These are phyloP conservation scores for Triops cancriformis DNA, from an alignment of 1,140 invertebrate species.

Conservation along the genomic window DNA sequence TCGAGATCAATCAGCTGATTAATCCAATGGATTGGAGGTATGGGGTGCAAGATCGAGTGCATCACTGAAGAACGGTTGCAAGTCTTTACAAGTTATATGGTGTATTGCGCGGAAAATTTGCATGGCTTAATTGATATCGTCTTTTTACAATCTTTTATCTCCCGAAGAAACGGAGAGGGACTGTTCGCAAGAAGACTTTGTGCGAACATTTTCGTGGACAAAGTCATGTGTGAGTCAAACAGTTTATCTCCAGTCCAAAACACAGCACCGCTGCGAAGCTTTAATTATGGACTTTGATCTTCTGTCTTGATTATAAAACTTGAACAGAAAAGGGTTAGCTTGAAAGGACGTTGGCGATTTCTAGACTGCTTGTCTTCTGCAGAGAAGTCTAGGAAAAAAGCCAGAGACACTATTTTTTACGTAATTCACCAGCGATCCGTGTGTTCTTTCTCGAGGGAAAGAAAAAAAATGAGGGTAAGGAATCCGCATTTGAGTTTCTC, in stretches of 20 bases:
- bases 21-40: neutral
- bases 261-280: neutral
- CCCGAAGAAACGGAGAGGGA: neutral
- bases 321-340: neutral
- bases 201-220: neutral
- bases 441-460: neutral
- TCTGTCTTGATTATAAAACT: neutral
- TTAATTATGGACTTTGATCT: constrained; percentile 9
- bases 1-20: neutral
- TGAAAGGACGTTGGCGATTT: neutral
- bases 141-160: neutral
- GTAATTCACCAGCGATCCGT: neutral
- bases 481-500: neutral
- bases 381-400: neutral
- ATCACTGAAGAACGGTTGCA: neutral
- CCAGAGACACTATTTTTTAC: neutral
- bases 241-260: constrained; percentile 14
- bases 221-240: constrained; percentile 6
- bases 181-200: constrained; percentile 2
- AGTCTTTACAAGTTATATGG: neutral
- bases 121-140: neutral
- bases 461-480: neutral
- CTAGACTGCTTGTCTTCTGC: neutral
- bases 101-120: neutral
- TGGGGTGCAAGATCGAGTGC: neutral